Evolutionary conservation across 2,888 invertebrate genomes (phyloP), one percentile per base, ranked within the genome.

Genomic region (Lycophotia porphyrea): DNA sequence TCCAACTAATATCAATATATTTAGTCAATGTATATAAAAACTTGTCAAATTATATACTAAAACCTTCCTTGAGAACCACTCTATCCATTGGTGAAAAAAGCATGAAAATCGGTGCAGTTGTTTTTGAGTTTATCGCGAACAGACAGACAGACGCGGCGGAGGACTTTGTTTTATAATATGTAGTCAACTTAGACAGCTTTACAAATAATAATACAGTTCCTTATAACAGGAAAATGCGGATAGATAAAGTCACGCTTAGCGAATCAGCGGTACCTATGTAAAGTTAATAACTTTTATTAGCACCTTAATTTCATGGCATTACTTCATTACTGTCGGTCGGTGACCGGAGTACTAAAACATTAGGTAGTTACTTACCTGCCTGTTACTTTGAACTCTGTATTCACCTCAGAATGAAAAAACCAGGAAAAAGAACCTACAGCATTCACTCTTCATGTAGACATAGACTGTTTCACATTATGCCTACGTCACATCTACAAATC

Each of bases 201-300:
- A 24, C 5, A 61, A 61, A 36, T 44, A 61, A 36, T 44, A 44
- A 64, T 15, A 39, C n/a, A 36, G 27, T 58, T 34, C 1, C 1
- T 64, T 27, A 15, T 11, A 42, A 0, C 24, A 18, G 24, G 39
- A 34, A 63, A 78, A 47, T 63, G 55, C 13, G 8, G n/a, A 31
- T 21, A 66, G 42, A 36, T 21, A 52, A n/a, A 47, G 47, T 65
- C 52, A 69, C 36, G 52, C 52, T 76, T n/a, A 64, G n/a, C 1
- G n/a, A 78, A 52, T 80, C 49, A 63, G 36, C 39, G 7, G 9
- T 65, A n/a, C n/a, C n/a, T n/a, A 39, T 1, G 24, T 27, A 52
- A 60, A 67, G 42, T 44, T 64, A 76, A 52, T 64, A 44, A 47
- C 31, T 63, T 63, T 27, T 60, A 66, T n/a, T 5, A 36, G 2